A percentile compares a stretch with the other conserved stretches of the same genome.
Evolutionary conservation across 2,113 vertebrate species (phyloP).

Genomic region (Centrocercus urophasianus): DNA sequence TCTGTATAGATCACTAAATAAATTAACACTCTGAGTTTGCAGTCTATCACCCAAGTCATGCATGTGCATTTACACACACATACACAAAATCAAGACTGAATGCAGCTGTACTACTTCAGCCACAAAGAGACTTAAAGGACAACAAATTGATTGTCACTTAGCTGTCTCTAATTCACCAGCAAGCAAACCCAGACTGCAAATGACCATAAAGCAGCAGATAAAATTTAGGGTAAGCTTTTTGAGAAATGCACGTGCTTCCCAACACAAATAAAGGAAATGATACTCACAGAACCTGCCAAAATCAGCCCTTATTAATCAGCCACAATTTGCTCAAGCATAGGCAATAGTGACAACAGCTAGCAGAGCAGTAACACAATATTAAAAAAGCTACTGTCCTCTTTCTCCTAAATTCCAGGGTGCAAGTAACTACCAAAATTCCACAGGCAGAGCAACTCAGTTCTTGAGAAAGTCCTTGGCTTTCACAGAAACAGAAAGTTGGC

Average conservation of each 20-base stretch:
- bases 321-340: background rate
- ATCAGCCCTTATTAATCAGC: background rate
- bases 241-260: background rate
- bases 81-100: background rate
- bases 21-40: background rate
- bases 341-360: background rate
- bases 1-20: background rate
- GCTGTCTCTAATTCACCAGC: background rate
- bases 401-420: background rate
- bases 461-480: background rate
- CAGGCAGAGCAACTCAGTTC: background rate
- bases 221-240: background rate
- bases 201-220: background rate
- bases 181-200: background rate
- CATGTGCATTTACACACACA: background rate
- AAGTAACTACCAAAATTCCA: background rate
- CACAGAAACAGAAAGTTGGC: rapidly evolving
- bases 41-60: background rate
- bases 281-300: background rate
- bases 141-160: background rate
- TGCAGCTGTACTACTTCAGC: background rate
- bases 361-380: background rate
- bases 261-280: background rate
- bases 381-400: background rate
- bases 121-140: background rate